These are phyloP conservation scores for Salarias fasciatus DNA, from an alignment of 2,797 vertebrate species.

Conservation along the genomic window DNA sequence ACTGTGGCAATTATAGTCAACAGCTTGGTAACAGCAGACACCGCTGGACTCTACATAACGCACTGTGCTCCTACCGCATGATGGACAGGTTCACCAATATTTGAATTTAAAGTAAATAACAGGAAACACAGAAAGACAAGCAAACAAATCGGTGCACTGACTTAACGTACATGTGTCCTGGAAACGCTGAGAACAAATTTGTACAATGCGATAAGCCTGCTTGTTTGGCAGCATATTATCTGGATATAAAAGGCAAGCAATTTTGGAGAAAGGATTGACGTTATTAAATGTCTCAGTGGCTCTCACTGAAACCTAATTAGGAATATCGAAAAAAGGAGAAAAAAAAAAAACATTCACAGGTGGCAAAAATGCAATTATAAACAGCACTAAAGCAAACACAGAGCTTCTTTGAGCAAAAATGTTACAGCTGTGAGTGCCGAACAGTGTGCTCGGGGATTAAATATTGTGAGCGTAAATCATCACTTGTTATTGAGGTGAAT, in stretches of 20 bases:
- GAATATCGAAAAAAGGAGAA: conserved; percentile 6
- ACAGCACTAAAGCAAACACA: conserved; percentile 33
- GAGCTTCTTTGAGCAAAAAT: conserved; percentile 35
- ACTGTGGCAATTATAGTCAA: conserved; percentile 24
- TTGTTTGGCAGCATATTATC: conserved; percentile 45
- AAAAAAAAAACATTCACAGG: conserved; percentile 41
- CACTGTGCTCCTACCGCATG: conserved; percentile 29
- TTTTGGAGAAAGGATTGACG: conserved; percentile 28
- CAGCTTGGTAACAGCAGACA: conserved; percentile 31
- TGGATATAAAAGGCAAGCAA: conserved; percentile 35
- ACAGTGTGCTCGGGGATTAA: conserved; percentile 31
- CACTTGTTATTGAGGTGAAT: conserved; percentile 31
- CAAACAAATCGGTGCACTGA: conserved; percentile 18
- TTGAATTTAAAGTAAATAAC: conserved; percentile 47
- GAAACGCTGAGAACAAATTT: conserved; percentile 59
- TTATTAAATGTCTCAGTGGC: conserved; percentile 31
- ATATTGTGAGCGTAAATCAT: conserved; percentile 41
- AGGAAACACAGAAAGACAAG: conserved; percentile 35
- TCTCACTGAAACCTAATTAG: conserved; percentile 40
- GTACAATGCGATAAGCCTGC: conserved; percentile 55
- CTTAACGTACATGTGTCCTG: conserved; percentile 58
- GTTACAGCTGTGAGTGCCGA: conserved; percentile 35
- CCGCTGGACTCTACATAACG: conserved; percentile 29
- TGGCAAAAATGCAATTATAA: conserved; percentile 47
- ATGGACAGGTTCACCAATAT: conserved; percentile 32